Evolutionary conservation across 2,888 invertebrate species (phyloP).

Genomic region (Panzeria rudis): DNA sequence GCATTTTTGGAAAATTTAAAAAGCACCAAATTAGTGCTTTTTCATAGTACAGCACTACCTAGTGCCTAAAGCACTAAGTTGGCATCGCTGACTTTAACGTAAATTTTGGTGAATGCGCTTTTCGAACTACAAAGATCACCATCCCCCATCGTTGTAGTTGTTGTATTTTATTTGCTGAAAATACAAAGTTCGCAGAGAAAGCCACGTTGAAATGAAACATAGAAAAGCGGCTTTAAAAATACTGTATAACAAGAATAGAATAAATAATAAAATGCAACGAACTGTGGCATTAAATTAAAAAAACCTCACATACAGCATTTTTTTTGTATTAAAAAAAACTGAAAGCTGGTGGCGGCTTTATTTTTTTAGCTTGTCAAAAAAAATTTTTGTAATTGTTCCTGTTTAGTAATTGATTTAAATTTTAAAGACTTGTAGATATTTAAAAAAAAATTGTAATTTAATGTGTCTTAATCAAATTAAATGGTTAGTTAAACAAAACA

Average conservation of each 20-base stretch:
- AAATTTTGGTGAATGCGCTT: constrained; percentile 73
- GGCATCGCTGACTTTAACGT: too few relatives aligned
- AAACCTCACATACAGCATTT: background rate
- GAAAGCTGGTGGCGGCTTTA: background rate
- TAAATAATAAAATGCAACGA: constrained; percentile 38
- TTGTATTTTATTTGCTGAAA: constrained; percentile 48
- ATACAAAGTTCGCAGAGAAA: constrained; percentile 37
- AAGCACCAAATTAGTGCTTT: too few relatives aligned
- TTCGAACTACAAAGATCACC: constrained; percentile 72
- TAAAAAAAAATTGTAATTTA: too few relatives aligned
- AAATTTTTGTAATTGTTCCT: background rate
- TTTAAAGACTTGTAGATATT: background rate
- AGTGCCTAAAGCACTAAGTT: too few relatives aligned
- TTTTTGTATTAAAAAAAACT: background rate
- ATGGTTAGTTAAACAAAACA: too few relatives aligned
- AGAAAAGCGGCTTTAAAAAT: constrained; percentile 30
- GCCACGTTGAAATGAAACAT: background rate
- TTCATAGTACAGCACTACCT: too few relatives aligned
- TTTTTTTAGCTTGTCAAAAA: background rate
- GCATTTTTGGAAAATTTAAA: too few relatives aligned
- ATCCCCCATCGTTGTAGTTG: constrained; percentile 23
- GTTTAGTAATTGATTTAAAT: too few relatives aligned
- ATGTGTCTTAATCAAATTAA: too few relatives aligned
- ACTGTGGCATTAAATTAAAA: background rate
- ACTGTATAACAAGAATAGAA: constrained; percentile 11